Evolutionary conservation across 2,797 vertebrate species (phyloP), one percentile per base, ranked within the genome.

Genomic region (Gymnoscopelus microlampas): DNA sequence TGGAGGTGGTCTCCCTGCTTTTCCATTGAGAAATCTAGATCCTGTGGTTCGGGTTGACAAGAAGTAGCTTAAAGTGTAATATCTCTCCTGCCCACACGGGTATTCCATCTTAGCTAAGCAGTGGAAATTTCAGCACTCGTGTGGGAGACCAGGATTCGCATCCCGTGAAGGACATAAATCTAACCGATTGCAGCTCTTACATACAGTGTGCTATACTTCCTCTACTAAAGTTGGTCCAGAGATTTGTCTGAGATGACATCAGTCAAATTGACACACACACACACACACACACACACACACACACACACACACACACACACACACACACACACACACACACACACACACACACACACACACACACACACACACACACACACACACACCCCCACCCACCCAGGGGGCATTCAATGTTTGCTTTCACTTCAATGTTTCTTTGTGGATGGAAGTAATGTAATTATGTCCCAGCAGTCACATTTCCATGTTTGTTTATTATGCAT

Each of bases 401-500:
- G 64, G 39, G 83, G 82, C 77, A 70, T 71, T 58, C 76, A 26
- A 58, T 75, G 60, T 12, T 19, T 47, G 58, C 14, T 66, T 78
- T 66, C 77, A 76, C 74, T 65, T 56, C 74, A 35, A 55, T 78
- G 77, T 59, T 44, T 85, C 75, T 78, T 73, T 65, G 50, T 74
- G 68, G 77, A 81, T 73, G 77, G 68, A 85, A 79, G 78, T 89
- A 86, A 91, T 92, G 90, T 70, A 86, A 77, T 92, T 87, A 87
- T 79, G 80, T 78, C 72, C 76, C 72, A 76, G 72, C 71, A 44
- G 39, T 44, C 39, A 80, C 44, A 70, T 85, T 91, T 85, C 35
- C 35, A 77, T 82, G 81, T 89, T 88, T 90, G 86, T 91, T 88
- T 88, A 85, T 88, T 88, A 85, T 79, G 85, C 85, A 85, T 76